Conservation (phyloP, 1,140 invertebrate species). For the Metaphire vulgaris region DNA sequence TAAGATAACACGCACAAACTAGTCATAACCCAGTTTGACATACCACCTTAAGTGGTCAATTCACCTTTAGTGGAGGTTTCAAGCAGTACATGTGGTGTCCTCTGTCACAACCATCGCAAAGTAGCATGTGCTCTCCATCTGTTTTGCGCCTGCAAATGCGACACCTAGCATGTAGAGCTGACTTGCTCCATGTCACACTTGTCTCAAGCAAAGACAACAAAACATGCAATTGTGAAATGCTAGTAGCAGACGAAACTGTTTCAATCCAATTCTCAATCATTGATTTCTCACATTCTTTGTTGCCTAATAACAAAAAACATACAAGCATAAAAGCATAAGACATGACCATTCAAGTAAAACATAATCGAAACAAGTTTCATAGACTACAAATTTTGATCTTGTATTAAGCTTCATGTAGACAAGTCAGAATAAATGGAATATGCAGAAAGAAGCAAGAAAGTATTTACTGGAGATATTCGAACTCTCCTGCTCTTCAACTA, state of each 20-base stretch:
- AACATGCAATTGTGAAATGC: slow-evolving; percentile 69
- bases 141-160: slow-evolving; percentile 73
- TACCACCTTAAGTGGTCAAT: background rate
- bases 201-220: slow-evolving; percentile 59
- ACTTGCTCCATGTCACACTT: slow-evolving; percentile 51
- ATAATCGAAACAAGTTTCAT: too few species aligned
- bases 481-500: too few species aligned
- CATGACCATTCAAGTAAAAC: too few species aligned
- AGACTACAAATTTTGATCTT: too few species aligned
- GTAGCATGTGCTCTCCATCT: slow-evolving; percentile 72
- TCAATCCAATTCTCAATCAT: slow-evolving; percentile 77
- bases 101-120: slow-evolving; percentile 86
- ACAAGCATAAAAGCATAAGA: too few species aligned
- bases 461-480: too few species aligned
- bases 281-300: too few species aligned
- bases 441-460: too few species aligned
- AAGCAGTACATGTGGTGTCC: slow-evolving; percentile 90
- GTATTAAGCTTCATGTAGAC: too few species aligned
- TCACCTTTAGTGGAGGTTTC: slow-evolving; percentile 69
- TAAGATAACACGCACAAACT: background rate
- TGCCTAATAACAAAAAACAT: background rate
- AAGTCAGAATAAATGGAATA: too few species aligned
- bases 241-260: slow-evolving; percentile 63
- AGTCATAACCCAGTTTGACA: background rate
- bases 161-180: slow-evolving; percentile 73